Base-by-base conservation (phyloP, 2,888 invertebrate species). In the Reticulitermes lucifugus region DNA sequence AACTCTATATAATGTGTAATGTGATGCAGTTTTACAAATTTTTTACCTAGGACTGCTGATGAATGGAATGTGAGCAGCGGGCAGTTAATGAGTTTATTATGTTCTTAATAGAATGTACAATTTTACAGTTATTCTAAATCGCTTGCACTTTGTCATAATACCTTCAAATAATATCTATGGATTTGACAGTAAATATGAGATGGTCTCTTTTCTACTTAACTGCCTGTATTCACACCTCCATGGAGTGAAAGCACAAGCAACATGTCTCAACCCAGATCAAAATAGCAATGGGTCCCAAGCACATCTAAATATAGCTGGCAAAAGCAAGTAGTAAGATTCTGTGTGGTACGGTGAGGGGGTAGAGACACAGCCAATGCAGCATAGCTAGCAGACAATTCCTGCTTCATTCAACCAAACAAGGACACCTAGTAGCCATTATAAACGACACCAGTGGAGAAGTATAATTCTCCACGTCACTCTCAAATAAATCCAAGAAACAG, bases 211-310 rank as follows among this genome's bases (percentile, higher is more conserved):
- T 55, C 0, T 18, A 55, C 1, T 14, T 18, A 55, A 55, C 55
- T 55, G 41, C 2, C 59, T 83, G 60, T 51, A 75, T 55, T n/a
- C 59, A 73, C 75, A 75, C 41, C 70, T 83, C 71, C 41, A 83
- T 77, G 35, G 75, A 55, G 22, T 59, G 18, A 71, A 65, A n/a
- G 71, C 71, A 83, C 51, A 35, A 43, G 51, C 83, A 79, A 83
- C 65, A 83, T 85, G 85, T 86, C 84, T 84, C 65, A 83, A 85
- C 84, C 83, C 83, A 85, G 86, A 86, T 86, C 43, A 85, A 86
- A 86, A 86, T 86, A 86, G 86, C 83, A 83, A 75, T 81, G 65
- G 75, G 81, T 85, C 85, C 83, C 83, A 85, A 86, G 79, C 65
- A 83, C 59, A 65, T 79, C 86, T 86, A 85, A 86, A 85, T 71